Evolutionary conservation across 2,888 invertebrate species (phyloP), one percentile per base, ranked within the genome.

Genomic region (Drosophila hamatofila): DNA sequence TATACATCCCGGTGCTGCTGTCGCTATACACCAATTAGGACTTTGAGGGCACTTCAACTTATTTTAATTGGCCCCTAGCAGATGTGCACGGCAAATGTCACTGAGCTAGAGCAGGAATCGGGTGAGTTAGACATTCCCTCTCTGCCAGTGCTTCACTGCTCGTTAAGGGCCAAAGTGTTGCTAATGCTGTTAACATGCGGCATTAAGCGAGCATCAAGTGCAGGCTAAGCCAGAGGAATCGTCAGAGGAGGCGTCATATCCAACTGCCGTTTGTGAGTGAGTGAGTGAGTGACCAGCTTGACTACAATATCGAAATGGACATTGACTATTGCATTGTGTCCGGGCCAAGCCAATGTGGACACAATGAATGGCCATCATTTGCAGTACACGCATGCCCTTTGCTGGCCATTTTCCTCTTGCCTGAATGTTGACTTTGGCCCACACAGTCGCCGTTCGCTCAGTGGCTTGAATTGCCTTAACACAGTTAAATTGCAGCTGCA

Each of bases 191-290:
- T 80, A 80, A 80, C 86, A 86, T 72, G 77, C 51, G 21, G 75
- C 85, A 82, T 80, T 86, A 88, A 83, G 68, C 67, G 78, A 72
- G 72, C 83, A 80, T 81, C 87, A 79, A 86, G 69, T 78, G 81
- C 71, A 70, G 67, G 51, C 51, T 44, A 23, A 11, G 25, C 37
- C 27, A 14, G 52, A 57, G 49, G 37, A 55, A 14, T 46, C n/a
- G n/a, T n/a, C n/a, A n/a, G n/a, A n/a, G 33, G 48, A 23, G 27
- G 41, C 25, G 41, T 56, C 64, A 54, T 60, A 27, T 51, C 75
- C 57, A 25, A 18, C 46, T 61, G 21, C 14, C 23, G 41, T 21
- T 23, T 58, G n/a, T n/a, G n/a, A n/a, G n/a, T n/a, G n/a, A n/a
- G n/a, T n/a, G 49, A 65, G 52, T 62, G 67, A 55, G 51, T 68